Percentiles rank a stretch among this genome's conserved stretches.
phyloP scores from a whole-genome alignment of 2,797 vertebrate genomes.

The Podarcis lilfordi region DNA sequence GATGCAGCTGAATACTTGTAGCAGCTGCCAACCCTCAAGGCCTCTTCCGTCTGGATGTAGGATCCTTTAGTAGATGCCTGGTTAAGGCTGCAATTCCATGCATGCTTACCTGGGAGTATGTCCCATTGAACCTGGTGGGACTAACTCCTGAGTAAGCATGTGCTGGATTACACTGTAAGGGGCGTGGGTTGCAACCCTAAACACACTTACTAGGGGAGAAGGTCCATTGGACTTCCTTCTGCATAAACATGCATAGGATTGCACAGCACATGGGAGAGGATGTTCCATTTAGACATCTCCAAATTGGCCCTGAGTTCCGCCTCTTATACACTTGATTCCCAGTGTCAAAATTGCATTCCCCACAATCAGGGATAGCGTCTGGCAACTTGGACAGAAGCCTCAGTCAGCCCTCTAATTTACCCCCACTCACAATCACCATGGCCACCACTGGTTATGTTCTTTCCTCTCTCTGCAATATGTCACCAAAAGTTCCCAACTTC shows the following conservation, averaged over 20 bases:
- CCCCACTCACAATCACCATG: slow-evolving; percentile 50
- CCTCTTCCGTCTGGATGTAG: slow-evolving; percentile 66
- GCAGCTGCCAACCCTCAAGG: slow-evolving; percentile 72
- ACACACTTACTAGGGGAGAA: not conserved
- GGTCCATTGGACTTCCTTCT: not conserved
- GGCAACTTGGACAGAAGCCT: slow-evolving; percentile 43
- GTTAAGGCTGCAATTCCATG: slow-evolving; percentile 13
- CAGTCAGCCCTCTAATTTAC: slow-evolving; percentile 53
- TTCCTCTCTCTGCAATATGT: slow-evolving; percentile 41
- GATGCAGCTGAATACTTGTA: slow-evolving; percentile 80
- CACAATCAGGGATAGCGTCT: slow-evolving; percentile 48
- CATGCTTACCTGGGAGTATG: not conserved
- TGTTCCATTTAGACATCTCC: slow-evolving; percentile 55
- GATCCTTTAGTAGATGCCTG: slow-evolving; percentile 60
- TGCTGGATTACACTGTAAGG: not conserved
- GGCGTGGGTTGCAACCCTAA: slow-evolving; percentile 1
- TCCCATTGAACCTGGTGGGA: slow-evolving; percentile 23
- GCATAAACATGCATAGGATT: slow-evolving; percentile 4
- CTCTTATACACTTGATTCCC: not conserved
- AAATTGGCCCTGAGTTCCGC: slow-evolving; percentile 66
- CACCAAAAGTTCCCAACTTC: slow-evolving; percentile 32
- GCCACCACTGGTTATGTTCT: slow-evolving; percentile 59
- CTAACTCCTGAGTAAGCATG: not conserved
- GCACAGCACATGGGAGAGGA: slow-evolving; percentile 53
- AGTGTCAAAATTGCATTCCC: slow-evolving; percentile 52